Evolutionary conservation across 2,888 invertebrate genomes (phyloP), one percentile per base, ranked within the genome.

Genomic region (Patella caerulea): DNA sequence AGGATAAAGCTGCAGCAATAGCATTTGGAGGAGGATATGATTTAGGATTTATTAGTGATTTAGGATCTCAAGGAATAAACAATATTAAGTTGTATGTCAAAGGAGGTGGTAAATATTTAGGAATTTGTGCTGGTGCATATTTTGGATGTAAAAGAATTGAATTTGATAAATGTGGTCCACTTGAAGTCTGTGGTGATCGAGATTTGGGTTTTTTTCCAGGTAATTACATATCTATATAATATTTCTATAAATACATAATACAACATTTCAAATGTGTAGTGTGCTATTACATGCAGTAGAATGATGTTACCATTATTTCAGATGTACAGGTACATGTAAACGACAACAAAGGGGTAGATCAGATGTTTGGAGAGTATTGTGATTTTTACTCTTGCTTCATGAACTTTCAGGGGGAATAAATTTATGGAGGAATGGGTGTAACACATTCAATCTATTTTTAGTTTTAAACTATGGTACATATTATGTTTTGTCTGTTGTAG

Each of bases 1-100:
- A 24, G n/a, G 69, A 79, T 19, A 56, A 81, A 11, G 78, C 83
- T 15, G 79, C 82, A 9, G 71, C 88, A 71, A 73, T 89, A 34
- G 85, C 82, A 9, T 82, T 90, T 77, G 90, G 90, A 17, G 90
- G 90, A n/a, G 90, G 90, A 1, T 90, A 86, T 83, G 90, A 90
- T 77, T 76, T 84, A 5, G 90, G 90, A 9, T 87, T 84, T 76
- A 84, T 89, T 19, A 55, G 81, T 9, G 82, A 86, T 17, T 80
- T 90, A 3, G 87, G 87, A 3, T 14, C 73, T 14, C 72, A 78
- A 4, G 90, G 90, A 0, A 82, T 85, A 17, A 65, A 76, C 9
- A 72, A 80, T 56, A 86, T 90, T 45, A 78, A 81, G 7, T 81
- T 83, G 9, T 90, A 84, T 82, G 90, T 90, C 15, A n/a, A 80